A percentile compares a stretch with the other conserved stretches of the same genome.
Evolutionary conservation across 2,113 vertebrate species (phyloP).

Genomic region (Limanda limanda): DNA sequence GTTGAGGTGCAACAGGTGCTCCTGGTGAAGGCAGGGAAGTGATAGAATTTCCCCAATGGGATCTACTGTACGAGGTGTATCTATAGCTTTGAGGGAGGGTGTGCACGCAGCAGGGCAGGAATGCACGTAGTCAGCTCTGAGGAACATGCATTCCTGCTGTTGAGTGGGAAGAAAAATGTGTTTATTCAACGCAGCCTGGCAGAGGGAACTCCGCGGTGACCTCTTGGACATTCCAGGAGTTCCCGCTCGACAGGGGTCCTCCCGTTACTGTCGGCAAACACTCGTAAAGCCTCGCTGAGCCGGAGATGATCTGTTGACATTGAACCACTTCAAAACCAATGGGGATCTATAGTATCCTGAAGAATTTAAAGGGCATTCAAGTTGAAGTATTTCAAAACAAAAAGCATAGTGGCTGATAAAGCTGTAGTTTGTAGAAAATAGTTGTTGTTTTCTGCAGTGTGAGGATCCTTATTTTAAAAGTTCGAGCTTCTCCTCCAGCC

Average conservation of each 20-base stretch:
- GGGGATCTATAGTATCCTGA: slow-evolving; percentile 6
- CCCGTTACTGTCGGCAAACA: slow-evolving; percentile 17
- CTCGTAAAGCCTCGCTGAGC: background rate
- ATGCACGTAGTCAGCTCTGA: slow-evolving; percentile 9
- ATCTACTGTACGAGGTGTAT: slow-evolving; percentile 36
- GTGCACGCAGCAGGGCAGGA: slow-evolving; percentile 5
- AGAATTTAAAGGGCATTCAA: background rate
- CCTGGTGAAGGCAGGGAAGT: slow-evolving; percentile 21
- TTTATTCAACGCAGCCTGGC: slow-evolving; percentile 37
- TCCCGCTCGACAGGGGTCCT: slow-evolving; percentile 28
- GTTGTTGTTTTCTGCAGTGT: background rate
- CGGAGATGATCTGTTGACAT: slow-evolving; percentile 22
- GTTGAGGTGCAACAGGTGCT: slow-evolving; percentile 48
- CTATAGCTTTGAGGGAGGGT: slow-evolving; percentile 25
- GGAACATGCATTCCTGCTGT: slow-evolving; percentile 37
- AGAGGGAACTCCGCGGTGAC: slow-evolving; percentile 42
- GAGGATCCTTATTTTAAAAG: background rate
- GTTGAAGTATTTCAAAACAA: background rate
- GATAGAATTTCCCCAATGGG: slow-evolving; percentile 28
- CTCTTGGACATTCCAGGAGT: slow-evolving; percentile 56
- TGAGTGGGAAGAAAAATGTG: slow-evolving; percentile 31
- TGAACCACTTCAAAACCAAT: slow-evolving; percentile 17
- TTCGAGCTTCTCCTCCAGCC: background rate
- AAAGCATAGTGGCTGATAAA: background rate
- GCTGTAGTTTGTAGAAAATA: background rate